Evolutionary conservation across 2,797 vertebrate genomes (phyloP), one percentile per base, ranked within the genome.

Genomic region (Rhinichthys osculus): DNA sequence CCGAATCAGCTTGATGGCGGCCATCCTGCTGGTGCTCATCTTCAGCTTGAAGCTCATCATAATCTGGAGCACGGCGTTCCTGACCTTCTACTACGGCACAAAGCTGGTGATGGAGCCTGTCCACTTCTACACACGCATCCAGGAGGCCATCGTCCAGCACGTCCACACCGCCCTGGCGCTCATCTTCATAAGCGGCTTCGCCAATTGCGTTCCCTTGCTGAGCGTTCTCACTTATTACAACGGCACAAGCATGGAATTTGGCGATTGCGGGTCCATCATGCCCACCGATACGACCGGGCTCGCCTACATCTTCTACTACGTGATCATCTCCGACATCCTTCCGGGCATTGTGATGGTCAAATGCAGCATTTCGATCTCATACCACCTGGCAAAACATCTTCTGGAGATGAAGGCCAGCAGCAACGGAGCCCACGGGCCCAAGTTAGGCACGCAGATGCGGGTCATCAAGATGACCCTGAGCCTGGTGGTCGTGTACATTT

Each of bases 1-100:
- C 14, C 54, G 92, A 0, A 1, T n/a, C 1, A 33, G 84, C 30
- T 33, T 21, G 19, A 1, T 57, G 1, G 93, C 93, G 86, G 44
- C 90, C 0, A 0, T 92, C 81, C 64, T 95, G 42, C 47, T 95
- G 1, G 83, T 94, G 79, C 1, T 91, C 0, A 71, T 93, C 86
- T 92, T 78, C 90, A 94, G 93, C 82, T 80, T 94, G 52, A 96
- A 95, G 89, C 95, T 95, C 91, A 92, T 90, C 71, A 90, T 96
- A 38, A 91, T 95, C 89, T 96, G 95, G 95, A 92, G 92, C 91
- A 93, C 91, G 3, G 89, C 93, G 40, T 94, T 96, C 81, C 93
- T 96, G 73, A 92, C 94, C 0, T 96, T 95, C 52, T 96, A 94
- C 92, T 96, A 95, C 88, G 95, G 94, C 92, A 94, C 91, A 85